phyloP scores from a whole-genome alignment of 2,888 invertebrate species.

The Callyntrura guangdongensis region DNA sequence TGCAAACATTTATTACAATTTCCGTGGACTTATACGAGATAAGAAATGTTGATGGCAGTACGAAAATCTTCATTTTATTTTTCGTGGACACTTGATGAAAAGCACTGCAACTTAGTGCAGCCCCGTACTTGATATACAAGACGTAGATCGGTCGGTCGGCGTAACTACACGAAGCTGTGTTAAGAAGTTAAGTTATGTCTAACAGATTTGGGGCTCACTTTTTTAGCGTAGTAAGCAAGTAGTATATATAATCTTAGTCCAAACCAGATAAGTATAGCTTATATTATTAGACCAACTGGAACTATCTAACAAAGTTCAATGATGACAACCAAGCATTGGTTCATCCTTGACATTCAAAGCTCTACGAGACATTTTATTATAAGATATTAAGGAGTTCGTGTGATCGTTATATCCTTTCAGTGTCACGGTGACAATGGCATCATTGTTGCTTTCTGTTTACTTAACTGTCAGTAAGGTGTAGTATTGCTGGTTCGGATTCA shows the following conservation, averaged over 20 bases:
- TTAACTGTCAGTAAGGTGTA: background rate
- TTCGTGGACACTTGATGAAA: no score
- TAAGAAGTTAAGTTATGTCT: background rate
- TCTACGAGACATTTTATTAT: background rate
- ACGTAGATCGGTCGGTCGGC: background rate
- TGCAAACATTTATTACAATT: background rate
- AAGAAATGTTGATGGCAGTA: no score
- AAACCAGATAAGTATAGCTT: no score
- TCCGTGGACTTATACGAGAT: no score
- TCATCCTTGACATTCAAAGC: constrained; percentile 74
- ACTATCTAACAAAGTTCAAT: background rate
- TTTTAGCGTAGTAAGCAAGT: no score
- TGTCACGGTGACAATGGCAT: background rate
- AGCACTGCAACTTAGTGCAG: background rate
- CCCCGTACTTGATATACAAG: background rate
- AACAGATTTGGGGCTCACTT: background rate
- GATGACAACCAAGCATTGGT: constrained; percentile 5
- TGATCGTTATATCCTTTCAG: background rate
- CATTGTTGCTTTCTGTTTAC: background rate
- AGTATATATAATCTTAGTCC: no score
- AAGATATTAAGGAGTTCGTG: background rate
- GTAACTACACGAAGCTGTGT: background rate
- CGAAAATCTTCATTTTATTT: no score
- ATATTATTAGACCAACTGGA: background rate
- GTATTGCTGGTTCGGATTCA: constrained; percentile 62